A percentile compares a stretch with the other conserved stretches of the same genome.
Conservation (phyloP, 2,797 vertebrate genomes). For the Taeniopygia guttata region DNA sequence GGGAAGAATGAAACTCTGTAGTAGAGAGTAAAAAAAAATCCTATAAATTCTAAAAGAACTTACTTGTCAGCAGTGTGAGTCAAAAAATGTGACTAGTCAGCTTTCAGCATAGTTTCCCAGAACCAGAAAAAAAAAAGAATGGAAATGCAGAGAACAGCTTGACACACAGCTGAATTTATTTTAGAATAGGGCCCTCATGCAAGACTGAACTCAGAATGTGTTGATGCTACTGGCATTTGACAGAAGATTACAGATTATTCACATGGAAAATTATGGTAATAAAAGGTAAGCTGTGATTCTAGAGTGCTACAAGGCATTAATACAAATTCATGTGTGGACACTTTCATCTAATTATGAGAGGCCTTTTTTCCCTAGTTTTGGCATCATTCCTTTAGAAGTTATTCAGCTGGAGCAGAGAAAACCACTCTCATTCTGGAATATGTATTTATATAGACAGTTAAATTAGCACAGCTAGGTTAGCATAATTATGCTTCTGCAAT, state of each 20-base stretch:
- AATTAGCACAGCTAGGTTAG: not conserved
- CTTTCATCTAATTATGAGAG: not conserved
- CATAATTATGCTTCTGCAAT: not conserved
- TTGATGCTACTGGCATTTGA: conserved; percentile 34
- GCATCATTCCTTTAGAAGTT: not conserved
- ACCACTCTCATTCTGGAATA: not conserved
- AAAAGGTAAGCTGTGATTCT: conserved; percentile 44
- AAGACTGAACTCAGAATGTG: conserved; percentile 42
- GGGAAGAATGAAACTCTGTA: not conserved
- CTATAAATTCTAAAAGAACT: not conserved
- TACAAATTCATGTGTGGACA: conserved; percentile 10
- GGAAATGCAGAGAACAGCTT: conserved; percentile 22
- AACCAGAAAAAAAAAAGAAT: not conserved
- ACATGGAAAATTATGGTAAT: conserved; percentile 35
- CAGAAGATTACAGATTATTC: conserved; percentile 34
- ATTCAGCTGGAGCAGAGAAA: not conserved
- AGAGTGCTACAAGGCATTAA: conserved; percentile 15
- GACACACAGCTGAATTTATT: conserved; percentile 46
- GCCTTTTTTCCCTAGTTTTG: not conserved
- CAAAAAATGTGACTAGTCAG: conserved; percentile 23
- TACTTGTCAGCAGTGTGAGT: conserved; percentile 1
- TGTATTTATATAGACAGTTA: not conserved
- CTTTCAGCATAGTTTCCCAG: conserved; percentile 9
- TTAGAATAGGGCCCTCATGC: conserved; percentile 37
- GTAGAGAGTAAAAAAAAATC: not conserved